phyloP scores from a whole-genome alignment of 2,797 vertebrate species.

The Sandelia bainsii region DNA sequence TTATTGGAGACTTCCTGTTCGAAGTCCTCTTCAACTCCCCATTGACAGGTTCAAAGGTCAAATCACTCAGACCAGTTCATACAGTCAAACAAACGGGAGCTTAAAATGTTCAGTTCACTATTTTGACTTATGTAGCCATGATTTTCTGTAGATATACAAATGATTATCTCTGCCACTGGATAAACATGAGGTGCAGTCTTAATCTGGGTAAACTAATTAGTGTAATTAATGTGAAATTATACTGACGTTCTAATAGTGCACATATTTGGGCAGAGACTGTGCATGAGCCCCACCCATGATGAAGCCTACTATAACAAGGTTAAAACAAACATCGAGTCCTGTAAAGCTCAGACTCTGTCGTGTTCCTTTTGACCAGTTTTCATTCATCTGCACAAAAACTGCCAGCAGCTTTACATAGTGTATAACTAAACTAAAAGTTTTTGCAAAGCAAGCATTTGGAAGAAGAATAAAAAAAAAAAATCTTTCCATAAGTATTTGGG shows the following conservation, averaged over 20 bases:
- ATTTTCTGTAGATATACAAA: background rate
- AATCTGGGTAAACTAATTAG: background rate
- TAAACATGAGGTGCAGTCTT: background rate
- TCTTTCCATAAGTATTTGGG: constrained; percentile 64
- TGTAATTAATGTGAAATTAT: too few species aligned
- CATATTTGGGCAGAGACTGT: constrained; percentile 20
- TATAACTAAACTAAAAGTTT: constrained; percentile 42
- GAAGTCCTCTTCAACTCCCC: constrained; percentile 44
- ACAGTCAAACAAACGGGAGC: constrained; percentile 36
- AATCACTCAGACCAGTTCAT: constrained; percentile 55
- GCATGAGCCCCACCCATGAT: background rate
- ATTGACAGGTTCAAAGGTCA: constrained; percentile 66
- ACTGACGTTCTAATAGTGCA: constrained; percentile 7
- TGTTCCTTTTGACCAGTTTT: background rate
- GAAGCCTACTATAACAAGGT: background rate
- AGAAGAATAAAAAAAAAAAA: constrained; percentile 30
- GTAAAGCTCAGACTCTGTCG: background rate
- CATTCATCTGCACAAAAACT: background rate
- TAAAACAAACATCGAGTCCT: constrained; percentile 21
- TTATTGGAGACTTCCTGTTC: constrained; percentile 71
- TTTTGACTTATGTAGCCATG: background rate
- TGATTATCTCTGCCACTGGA: too few species aligned
- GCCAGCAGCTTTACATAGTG: background rate
- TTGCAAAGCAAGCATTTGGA: constrained; percentile 8
- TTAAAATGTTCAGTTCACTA: background rate